Evolutionary conservation across 2,797 vertebrate species (phyloP).

Genomic region (Propithecus perrieri): DNA sequence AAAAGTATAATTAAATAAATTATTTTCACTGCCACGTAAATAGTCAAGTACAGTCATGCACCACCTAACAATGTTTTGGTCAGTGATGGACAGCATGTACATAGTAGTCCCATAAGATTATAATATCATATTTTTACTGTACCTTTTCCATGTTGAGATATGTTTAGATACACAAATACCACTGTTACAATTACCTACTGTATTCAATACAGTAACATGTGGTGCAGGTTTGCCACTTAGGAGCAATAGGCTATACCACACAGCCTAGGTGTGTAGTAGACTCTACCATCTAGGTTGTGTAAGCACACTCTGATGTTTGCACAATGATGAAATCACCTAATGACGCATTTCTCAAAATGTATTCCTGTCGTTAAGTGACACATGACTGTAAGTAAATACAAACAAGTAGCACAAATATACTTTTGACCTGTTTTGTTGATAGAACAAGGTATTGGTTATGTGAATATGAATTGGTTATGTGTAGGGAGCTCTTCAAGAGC

Average conservation of each 20-base stretch:
- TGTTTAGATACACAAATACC: background rate
- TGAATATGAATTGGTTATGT: background rate
- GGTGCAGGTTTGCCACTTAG: background rate
- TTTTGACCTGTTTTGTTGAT: background rate
- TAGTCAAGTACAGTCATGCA: background rate
- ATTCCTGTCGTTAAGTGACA: background rate
- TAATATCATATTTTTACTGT: background rate
- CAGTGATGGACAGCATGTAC: background rate
- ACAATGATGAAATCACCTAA: background rate
- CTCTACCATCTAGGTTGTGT: background rate
- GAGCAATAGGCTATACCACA: background rate
- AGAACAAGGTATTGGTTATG: background rate
- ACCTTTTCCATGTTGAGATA: background rate
- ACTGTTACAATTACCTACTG: background rate
- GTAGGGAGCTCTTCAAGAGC: background rate
- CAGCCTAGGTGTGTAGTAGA: background rate
- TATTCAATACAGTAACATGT: background rate
- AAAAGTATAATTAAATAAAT: background rate
- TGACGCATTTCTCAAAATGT: background rate
- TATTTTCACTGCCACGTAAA: background rate
- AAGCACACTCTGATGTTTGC: too few relatives aligned
- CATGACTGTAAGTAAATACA: background rate
- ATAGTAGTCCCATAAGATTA: background rate
- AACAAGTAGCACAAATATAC: background rate
- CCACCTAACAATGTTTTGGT: background rate